Conservation (phyloP, 1,140 invertebrate genomes). For the Drosophila kepulauana region DNA sequence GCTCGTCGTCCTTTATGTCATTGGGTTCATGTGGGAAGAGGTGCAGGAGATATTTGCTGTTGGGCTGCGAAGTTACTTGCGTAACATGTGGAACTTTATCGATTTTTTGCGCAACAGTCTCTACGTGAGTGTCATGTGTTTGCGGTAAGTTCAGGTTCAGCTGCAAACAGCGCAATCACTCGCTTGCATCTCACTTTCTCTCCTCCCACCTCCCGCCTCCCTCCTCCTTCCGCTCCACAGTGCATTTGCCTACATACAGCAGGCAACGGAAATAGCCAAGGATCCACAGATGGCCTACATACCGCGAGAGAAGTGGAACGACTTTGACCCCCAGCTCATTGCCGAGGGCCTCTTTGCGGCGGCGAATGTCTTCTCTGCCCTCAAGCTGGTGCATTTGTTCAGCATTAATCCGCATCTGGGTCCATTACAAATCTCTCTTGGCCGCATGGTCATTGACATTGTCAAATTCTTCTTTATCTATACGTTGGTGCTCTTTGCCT, state of each 20-base stretch:
- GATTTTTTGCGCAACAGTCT: conserved; percentile 96
- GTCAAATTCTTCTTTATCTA: conserved; percentile 96
- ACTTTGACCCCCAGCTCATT: conserved; percentile 97
- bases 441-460: conserved; percentile 94
- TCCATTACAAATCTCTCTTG: conserved; percentile 93
- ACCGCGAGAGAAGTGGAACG: conserved; percentile 94
- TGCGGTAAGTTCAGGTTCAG: conserved; percentile 86
- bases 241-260: conserved; percentile 91
- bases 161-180: background rate
- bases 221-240: conserved; percentile 25
- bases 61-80: conserved; percentile 93
- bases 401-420: conserved; percentile 96
- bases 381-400: conserved; percentile 96
- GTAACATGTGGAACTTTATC: conserved; percentile 98
- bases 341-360: conserved; percentile 97
- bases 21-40: conserved; percentile 96
- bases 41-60: conserved; percentile 94
- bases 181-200: background rate
- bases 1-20: conserved; percentile 91
- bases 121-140: conserved; percentile 91
- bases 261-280: conserved; percentile 88
- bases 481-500: conserved; percentile 92
- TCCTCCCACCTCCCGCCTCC: background rate
- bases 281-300: conserved; percentile 90
- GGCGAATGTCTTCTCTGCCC: conserved; percentile 94